A percentile compares a stretch with the other conserved stretches of the same genome.
Evolutionary conservation across 2,797 vertebrate species (phyloP).

Genomic region (Geotria australis): DNA sequence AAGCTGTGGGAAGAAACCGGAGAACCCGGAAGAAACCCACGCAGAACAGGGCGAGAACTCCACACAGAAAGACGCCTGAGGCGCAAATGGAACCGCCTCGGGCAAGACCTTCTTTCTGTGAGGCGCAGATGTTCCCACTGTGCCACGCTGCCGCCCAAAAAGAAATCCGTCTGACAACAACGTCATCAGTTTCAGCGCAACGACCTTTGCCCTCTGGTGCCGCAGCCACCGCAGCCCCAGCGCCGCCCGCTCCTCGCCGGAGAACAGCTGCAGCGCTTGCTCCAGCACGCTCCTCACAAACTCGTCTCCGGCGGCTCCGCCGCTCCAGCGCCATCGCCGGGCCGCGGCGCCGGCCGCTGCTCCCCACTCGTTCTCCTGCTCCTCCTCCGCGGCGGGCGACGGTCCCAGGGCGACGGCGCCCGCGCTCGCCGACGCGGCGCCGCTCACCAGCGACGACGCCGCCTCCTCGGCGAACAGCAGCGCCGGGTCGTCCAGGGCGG

Average conservation of each 20-base stretch:
- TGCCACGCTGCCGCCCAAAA: too few relatives aligned
- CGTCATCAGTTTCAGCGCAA: neutral
- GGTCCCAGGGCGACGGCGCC: too few relatives aligned
- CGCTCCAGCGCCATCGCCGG: constrained; percentile 13
- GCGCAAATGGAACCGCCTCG: too few relatives aligned
- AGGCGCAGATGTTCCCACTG: too few relatives aligned
- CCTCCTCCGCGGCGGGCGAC: too few relatives aligned
- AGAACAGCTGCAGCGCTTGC: constrained; percentile 20
- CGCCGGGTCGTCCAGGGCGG: constrained; percentile 4
- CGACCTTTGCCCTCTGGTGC: constrained; percentile 68
- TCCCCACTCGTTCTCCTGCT: too few relatives aligned
- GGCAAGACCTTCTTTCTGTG: too few relatives aligned
- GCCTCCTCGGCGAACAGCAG: constrained; percentile 35
- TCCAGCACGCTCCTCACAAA: constrained; percentile 40
- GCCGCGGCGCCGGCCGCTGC: constrained; percentile 29
- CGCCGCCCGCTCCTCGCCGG: constrained; percentile 17
- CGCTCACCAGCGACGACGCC: constrained; percentile 19
- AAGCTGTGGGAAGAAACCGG: too few relatives aligned
- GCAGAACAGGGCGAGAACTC: too few relatives aligned
- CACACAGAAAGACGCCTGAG: too few relatives aligned
- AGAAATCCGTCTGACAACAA: too few relatives aligned
- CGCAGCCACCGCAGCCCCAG: constrained; percentile 36
- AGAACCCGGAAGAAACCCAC: too few relatives aligned
- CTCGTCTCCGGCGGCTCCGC: constrained; percentile 33
- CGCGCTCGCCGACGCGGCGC: constrained; percentile 8